Base-by-base conservation (phyloP, 2,797 vertebrate genomes). In the Spizella passerina region DNA sequence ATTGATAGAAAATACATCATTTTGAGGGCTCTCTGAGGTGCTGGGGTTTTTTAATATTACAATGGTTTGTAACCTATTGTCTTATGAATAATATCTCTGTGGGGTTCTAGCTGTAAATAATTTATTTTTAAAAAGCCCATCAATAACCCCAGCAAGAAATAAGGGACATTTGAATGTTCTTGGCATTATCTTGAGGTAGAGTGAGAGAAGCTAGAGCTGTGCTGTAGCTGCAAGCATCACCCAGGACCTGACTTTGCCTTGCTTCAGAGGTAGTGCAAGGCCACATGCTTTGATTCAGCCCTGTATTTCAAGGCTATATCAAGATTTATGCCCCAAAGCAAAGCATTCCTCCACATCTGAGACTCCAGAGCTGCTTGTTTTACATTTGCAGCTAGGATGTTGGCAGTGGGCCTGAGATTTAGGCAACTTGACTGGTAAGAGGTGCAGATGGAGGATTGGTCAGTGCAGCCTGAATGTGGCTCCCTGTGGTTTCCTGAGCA, bases 71-170 rank as follows among this genome's bases (percentile, higher is more conserved):
- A 87, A 87, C 56, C 32, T 9, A 29, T 55, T 87, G 26, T 43
- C 41, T 66, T 70, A 26, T 49, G 41, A 90, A 38, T 78, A 75
- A 23, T 76, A 66, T 22, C 23, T 73, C 65, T 43, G 23, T 71
- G 23, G 39, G 12, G 2, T 63, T 84, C 30, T 65, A 26, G 32
- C 53, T 77, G 6, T 46, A 34, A 86, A 18, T 36, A 79, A 41
- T 44, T 50, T 4, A 18, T 61, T 69, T 26, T 0, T 1, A 6
- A 38, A 59, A 72, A 22, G 0, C 12, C 10, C 10, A 30, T 73
- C 39, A 50, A 52, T 22, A 68, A 15, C 10, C 12, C 7, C 24
- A 43, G 18, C 6, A 50, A 70, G 27, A 27, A 65, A 20, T 16
- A 29, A 81, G 72, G 12, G 38, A 63, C 50, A 49, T 63, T 43